Evolutionary conservation across 2,888 invertebrate species (phyloP), one percentile per base, ranked within the genome.

Genomic region (Hipparchia semele): DNA sequence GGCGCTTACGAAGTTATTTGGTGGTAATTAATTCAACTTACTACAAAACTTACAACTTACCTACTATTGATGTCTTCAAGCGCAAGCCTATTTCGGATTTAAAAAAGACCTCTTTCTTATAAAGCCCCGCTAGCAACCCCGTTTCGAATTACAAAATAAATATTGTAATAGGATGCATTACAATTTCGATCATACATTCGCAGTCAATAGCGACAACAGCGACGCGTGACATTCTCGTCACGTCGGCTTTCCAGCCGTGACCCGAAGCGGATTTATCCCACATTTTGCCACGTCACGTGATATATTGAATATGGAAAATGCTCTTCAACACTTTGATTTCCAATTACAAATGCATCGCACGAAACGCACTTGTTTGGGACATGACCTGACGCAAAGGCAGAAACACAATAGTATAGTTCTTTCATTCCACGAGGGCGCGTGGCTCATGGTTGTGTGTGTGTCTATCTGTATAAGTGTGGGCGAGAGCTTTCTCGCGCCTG

Each of bases 221-320:
- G 33, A 39, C 51, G 13, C 49, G 72, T 56, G 51, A 60, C 59
- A 76, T 73, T 77, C 76, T 53, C 60, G 67, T 77, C 78, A 77
- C 78, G 76, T 77, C 69, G 64, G 51, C 12, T 66, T 75, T 62
- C 65, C 71, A 73, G 68, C 13, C 60, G 68, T 70, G 70, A 75
- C 75, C 62, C 59, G 23, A 39, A 62, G 65, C 56, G 64, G 72
- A 76, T 76, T 76, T 71, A 76, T 75, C 75, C 73, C 73, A 73
- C 73, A 75, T 76, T 76, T 71, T 60, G 71, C 71, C n/a, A 59
- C 56, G 70, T 76, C 76, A 73, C 68, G 66, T 73, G 73, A 75
- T 72, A 75, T 71, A 76, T 76, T 68, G 75, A 73, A 75, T 73
- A 73, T 71, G 62, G 67, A 71, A 68, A 75, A 73, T 70, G 70